Evolutionary conservation across 2,797 vertebrate species (phyloP).

Genomic region (Coluber constrictor): DNA sequence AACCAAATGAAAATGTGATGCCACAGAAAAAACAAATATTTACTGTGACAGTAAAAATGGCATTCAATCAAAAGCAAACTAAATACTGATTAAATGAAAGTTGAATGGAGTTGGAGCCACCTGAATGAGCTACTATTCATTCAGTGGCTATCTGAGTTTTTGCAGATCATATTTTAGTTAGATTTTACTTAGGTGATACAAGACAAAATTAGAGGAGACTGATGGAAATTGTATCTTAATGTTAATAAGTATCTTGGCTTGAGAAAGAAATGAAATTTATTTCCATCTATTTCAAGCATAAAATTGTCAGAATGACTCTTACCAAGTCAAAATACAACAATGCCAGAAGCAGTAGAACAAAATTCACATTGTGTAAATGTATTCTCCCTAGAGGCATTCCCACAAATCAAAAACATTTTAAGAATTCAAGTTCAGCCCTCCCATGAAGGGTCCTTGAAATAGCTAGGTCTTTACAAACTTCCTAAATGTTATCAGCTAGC

Average conservation of each 20-base stretch:
- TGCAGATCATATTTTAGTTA: neutral
- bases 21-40: neutral
- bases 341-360: neutral
- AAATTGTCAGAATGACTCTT: neutral
- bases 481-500: neutral
- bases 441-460: neutral
- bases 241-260: neutral
- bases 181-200: neutral
- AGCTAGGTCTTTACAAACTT: neutral
- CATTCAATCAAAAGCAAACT: neutral
- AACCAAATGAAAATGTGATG: neutral
- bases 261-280: neutral
- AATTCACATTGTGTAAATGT: neutral
- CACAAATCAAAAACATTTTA: neutral
- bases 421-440: neutral
- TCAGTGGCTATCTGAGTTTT: neutral
- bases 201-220: neutral
- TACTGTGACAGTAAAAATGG: neutral
- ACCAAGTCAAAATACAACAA: neutral
- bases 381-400: neutral
- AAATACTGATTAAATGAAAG: neutral
- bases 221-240: neutral
- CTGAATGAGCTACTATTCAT: neutral
- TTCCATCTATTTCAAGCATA: neutral
- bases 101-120: neutral